A percentile compares a stretch with the other conserved stretches of the same genome.
These are phyloP conservation scores for Chelidonichthys spinosus DNA, from an alignment of 2,797 vertebrate species.

Conservation along the genomic window DNA sequence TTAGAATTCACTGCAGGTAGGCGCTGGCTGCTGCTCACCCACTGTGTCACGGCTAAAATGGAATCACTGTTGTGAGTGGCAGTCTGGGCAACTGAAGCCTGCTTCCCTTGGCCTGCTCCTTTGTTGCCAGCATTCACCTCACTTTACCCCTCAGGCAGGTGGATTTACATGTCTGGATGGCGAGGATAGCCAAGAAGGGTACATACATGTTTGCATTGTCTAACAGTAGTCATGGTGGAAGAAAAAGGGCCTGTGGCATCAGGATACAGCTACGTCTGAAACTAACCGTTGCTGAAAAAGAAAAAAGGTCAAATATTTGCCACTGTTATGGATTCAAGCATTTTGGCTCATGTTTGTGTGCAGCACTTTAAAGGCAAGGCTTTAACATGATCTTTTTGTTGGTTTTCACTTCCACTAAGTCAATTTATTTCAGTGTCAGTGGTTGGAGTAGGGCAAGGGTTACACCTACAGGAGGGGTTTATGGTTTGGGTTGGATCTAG, in stretches of 20 bases:
- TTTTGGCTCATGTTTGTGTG: constrained; percentile 36
- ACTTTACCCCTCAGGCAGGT: constrained; percentile 82
- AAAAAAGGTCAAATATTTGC: constrained; percentile 61
- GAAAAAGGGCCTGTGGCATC: constrained; percentile 44
- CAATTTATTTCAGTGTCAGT: constrained; percentile 12
- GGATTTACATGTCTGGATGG: constrained; percentile 79
- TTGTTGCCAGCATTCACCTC: constrained; percentile 84
- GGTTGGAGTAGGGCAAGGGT: not conserved
- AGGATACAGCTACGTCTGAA: constrained; percentile 53
- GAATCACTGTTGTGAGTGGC: constrained; percentile 88
- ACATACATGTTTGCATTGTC: constrained; percentile 73
- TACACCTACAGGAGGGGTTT: constrained; percentile 11
- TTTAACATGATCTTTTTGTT: constrained; percentile 14
- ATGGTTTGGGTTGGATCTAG: not conserved
- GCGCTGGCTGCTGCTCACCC: constrained; percentile 97
- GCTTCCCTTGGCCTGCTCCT: constrained; percentile 77
- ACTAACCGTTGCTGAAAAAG: constrained; percentile 31
- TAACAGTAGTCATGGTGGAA: constrained; percentile 24
- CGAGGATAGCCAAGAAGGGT: constrained; percentile 36
- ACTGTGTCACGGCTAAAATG: constrained; percentile 95
- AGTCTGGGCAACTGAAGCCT: constrained; percentile 82
- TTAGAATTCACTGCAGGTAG: constrained; percentile 99
- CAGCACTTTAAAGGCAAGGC: not conserved
- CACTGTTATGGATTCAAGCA: constrained; percentile 37
- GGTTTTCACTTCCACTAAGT: constrained; percentile 32